These are phyloP conservation scores for Piprites chloris DNA, from an alignment of 2,113 vertebrate genomes.

Conservation along the genomic window DNA sequence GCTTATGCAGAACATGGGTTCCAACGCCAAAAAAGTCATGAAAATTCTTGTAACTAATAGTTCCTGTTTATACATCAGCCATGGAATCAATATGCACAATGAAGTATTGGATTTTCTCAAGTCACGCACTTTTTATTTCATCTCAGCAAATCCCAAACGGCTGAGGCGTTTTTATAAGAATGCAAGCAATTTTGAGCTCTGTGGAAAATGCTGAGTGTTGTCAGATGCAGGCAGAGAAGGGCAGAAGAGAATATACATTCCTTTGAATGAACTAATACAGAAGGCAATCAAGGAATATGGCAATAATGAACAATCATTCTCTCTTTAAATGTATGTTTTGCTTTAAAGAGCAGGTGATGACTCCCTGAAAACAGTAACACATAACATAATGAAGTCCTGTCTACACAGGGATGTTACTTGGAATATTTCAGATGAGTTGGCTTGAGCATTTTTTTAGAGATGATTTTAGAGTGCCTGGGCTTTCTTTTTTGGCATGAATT, in stretches of 20 bases:
- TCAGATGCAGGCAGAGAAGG: not conserved
- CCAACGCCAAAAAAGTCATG: not conserved
- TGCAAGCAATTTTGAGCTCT: constrained; percentile 33
- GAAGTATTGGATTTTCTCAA: constrained; percentile 20
- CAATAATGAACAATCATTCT: constrained; percentile 34
- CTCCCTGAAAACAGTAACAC: constrained; percentile 19
- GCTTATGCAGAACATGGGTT: not conserved
- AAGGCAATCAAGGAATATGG: constrained; percentile 31
- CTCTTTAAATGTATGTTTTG: not conserved
- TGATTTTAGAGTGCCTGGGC: not conserved
- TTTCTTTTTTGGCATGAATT: not conserved
- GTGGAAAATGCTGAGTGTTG: constrained; percentile 51
- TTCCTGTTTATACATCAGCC: not conserved
- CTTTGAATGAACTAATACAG: constrained; percentile 28
- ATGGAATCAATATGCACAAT: not conserved
- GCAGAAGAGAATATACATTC: not conserved
- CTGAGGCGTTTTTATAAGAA: constrained; percentile 53
- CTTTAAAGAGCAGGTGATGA: constrained; percentile 26
- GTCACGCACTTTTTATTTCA: constrained; percentile 40
- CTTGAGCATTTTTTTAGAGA: not conserved
- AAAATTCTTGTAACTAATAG: not conserved
- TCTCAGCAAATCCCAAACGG: constrained; percentile 23
- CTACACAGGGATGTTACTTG: not conserved
- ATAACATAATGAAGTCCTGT: not conserved
- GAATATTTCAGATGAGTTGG: not conserved